Percentiles rank a stretch among this genome's conserved stretches.
phyloP scores from a whole-genome alignment of 2,888 invertebrate species.

The Phrixothrix hirtus region DNA sequence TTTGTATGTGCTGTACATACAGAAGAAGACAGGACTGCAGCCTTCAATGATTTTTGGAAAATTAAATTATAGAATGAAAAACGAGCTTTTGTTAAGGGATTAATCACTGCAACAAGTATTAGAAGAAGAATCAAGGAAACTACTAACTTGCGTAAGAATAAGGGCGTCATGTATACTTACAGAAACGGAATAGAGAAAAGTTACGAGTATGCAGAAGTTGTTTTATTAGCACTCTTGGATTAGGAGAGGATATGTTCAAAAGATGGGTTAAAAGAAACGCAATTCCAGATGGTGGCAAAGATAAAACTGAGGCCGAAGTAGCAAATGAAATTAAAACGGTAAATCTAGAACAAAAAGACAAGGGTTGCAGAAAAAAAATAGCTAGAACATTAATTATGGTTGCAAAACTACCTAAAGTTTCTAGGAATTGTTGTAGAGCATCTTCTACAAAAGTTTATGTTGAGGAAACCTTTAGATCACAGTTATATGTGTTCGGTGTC shows the following conservation, averaged over 20 bases:
- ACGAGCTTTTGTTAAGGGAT: neutral
- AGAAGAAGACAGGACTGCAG: no score
- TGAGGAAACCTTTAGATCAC: neutral
- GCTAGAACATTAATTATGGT: neutral
- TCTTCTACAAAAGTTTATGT: neutral
- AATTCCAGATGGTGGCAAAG: neutral
- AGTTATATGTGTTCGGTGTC: neutral
- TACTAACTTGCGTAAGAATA: neutral
- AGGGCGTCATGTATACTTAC: neutral
- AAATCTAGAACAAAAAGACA: no score
- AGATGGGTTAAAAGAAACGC: neutral
- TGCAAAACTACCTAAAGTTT: constrained; percentile 1
- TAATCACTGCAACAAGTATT: neutral
- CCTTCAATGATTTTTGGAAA: no score
- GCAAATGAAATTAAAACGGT: no score
- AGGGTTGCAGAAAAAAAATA: no score
- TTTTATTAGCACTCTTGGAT: no score
- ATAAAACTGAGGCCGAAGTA: no score
- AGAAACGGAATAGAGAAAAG: neutral
- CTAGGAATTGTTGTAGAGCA: neutral
- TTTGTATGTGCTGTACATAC: no score
- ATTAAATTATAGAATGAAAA: neutral
- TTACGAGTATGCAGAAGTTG: neutral
- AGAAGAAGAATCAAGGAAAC: neutral
- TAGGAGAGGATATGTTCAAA: neutral